Evolutionary conservation across 2,888 invertebrate species (phyloP).

Genomic region (Coremacera marginata): DNA sequence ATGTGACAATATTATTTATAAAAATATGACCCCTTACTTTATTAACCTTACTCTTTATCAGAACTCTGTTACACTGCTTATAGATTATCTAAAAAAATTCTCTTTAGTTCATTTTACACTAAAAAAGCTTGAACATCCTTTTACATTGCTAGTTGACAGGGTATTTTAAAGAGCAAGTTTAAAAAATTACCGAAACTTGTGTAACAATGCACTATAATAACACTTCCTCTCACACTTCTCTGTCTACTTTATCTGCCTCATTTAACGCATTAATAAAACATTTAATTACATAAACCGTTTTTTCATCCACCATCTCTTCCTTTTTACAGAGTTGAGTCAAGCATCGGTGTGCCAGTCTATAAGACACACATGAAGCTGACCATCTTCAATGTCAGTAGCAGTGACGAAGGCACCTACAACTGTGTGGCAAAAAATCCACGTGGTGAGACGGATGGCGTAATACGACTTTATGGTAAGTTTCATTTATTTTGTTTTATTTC

Average conservation of each 20-base stretch:
- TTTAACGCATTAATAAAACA: not conserved
- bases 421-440: slow-evolving; percentile 88
- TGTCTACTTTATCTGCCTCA: not conserved
- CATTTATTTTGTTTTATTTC: not conserved
- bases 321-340: slow-evolving; percentile 73
- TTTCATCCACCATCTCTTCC: not conserved
- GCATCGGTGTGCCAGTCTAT: slow-evolving; percentile 78
- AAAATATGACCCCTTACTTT: too few relatives aligned
- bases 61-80: too few relatives aligned
- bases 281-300: slow-evolving; percentile 5
- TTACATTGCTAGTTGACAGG: too few relatives aligned
- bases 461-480: slow-evolving; percentile 86
- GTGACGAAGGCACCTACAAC: slow-evolving; percentile 89
- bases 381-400: slow-evolving; percentile 81
- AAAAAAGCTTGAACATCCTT: too few relatives aligned
- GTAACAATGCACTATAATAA: too few relatives aligned
- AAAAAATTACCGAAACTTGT: too few relatives aligned
- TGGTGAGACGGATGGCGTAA: slow-evolving; percentile 90
- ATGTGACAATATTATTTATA: too few relatives aligned
- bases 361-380: slow-evolving; percentile 90
- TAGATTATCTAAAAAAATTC: too few relatives aligned
- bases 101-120: too few relatives aligned
- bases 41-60: too few relatives aligned
- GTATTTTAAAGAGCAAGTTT: not conserved
- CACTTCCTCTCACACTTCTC: not conserved